phyloP scores from a whole-genome alignment of 2,113 vertebrate genomes.

The Ptychochromis oligacanthus region DNA sequence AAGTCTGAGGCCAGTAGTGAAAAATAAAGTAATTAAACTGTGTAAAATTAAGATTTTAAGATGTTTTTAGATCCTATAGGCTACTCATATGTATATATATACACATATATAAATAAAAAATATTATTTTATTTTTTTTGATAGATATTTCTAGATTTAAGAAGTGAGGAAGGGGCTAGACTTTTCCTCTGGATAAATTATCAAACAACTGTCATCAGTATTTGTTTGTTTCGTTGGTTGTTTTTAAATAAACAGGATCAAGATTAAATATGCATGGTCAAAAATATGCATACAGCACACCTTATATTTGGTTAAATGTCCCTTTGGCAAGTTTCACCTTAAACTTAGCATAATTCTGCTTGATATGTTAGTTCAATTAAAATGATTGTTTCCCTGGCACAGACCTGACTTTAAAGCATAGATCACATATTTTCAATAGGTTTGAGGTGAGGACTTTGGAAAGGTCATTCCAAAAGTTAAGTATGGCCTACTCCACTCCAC shows the following conservation, averaged over 20 bases:
- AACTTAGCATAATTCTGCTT: not conserved
- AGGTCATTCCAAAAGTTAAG: not conserved
- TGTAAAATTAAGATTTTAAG: no score
- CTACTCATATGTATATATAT: no score
- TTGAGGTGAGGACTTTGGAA: not conserved
- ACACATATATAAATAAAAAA: no score
- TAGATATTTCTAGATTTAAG: not conserved
- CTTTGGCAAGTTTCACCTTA: not conserved
- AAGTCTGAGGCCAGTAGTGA: no score
- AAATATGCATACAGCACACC: no score
- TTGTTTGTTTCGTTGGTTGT: no score
- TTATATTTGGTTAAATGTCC: no score
- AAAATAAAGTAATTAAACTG: no score
- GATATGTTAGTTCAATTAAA: not conserved
- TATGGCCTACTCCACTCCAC: not conserved
- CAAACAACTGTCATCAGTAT: not conserved
- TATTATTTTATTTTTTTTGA: rapidly evolving
- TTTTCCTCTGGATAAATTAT: not conserved
- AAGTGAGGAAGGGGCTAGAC: rapidly evolving
- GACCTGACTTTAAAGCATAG: not conserved
- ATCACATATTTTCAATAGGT: not conserved
- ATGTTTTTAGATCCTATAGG: no score
- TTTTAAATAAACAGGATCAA: no score
- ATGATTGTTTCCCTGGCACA: not conserved
- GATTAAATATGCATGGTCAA: no score